Conservation (phyloP, 2,113 vertebrate genomes). For the Cyanocitta stelleri region DNA sequence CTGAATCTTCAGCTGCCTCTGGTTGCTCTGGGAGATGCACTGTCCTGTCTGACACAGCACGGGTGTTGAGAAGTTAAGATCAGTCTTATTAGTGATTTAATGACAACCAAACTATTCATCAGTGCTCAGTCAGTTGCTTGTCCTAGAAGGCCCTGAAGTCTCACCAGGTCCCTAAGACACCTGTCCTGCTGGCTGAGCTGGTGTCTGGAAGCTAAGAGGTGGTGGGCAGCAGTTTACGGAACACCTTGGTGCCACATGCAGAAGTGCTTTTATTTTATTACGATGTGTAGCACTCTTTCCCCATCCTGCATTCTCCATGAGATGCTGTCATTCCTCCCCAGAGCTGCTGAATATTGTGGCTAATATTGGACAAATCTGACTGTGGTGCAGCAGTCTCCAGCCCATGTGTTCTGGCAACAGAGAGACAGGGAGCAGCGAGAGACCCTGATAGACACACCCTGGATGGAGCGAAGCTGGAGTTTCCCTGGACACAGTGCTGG, state of each 20-base stretch:
- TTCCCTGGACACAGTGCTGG: background rate
- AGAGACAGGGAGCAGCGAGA: background rate
- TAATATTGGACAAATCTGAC: background rate
- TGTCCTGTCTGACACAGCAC: background rate
- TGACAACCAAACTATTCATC: background rate
- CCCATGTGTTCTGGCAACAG: background rate
- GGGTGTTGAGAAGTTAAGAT: background rate
- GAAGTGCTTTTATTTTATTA: background rate
- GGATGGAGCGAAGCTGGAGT: background rate
- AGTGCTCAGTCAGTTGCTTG: background rate
- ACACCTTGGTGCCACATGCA: background rate
- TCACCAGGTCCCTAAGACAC: background rate
- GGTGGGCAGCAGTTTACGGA: background rate
- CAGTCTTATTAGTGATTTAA: background rate
- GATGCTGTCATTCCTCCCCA: background rate
- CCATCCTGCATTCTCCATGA: background rate
- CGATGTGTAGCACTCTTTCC: background rate
- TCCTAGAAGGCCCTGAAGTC: background rate
- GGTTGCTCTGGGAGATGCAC: background rate
- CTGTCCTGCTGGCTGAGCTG: background rate
- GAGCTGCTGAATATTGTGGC: background rate
- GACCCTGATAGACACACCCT: accelerated
- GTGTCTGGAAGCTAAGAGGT: background rate
- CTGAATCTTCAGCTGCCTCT: background rate
- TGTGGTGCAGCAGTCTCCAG: background rate